phyloP scores from a whole-genome alignment of 2,888 invertebrate species.

The Xestia rhomboidea region DNA sequence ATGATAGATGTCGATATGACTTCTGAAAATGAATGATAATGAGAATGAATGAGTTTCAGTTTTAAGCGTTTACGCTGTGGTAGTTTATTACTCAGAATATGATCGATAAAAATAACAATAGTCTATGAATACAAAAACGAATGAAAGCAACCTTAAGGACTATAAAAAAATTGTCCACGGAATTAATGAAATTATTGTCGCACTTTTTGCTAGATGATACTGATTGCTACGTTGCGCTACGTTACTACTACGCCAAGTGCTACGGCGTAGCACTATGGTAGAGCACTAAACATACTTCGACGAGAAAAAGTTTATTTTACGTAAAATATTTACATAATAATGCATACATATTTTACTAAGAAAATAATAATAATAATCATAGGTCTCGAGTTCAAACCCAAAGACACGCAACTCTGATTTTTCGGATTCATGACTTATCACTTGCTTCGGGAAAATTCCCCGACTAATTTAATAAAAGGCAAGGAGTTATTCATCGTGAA shows the following conservation, averaged over 20 bases:
- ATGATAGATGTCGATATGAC: not conserved
- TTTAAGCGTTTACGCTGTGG: not conserved
- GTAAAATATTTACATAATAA: not conserved
- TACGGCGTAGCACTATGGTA: not conserved
- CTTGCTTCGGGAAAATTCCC: not conserved
- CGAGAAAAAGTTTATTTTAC: not conserved
- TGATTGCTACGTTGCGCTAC: not conserved
- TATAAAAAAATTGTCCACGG: not conserved
- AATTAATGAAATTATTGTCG: not conserved
- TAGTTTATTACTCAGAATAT: not conserved
- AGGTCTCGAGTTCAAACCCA: too few relatives aligned
- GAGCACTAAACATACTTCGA: too few relatives aligned
- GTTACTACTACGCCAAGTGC: not conserved
- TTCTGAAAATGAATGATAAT: slow-evolving; percentile 45
- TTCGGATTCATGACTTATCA: too few relatives aligned
- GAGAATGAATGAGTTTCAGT: not conserved
- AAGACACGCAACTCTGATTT: too few relatives aligned
- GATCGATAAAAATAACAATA: not conserved
- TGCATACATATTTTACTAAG: too few relatives aligned
- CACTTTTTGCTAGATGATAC: not conserved
- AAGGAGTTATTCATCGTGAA: not conserved
- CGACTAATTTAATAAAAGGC: not conserved
- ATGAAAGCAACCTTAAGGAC: not conserved
- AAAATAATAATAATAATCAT: too few relatives aligned
- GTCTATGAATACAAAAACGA: not conserved